A percentile compares a stretch with the other conserved stretches of the same genome.
Conservation (phyloP, 2,888 invertebrate genomes). For the Gymnoscelis rufifasciata region DNA sequence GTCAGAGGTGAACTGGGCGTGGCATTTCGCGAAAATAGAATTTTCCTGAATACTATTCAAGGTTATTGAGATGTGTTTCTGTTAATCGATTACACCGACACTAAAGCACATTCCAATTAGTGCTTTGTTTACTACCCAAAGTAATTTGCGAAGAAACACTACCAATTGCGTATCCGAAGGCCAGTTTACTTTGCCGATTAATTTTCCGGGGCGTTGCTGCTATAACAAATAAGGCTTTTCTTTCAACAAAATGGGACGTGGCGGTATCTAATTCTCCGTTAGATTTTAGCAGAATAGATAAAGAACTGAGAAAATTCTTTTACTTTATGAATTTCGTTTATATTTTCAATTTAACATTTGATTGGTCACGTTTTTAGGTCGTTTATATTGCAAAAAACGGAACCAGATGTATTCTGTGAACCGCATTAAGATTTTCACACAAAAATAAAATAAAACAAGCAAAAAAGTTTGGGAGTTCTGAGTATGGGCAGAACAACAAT, state of each 20-base stretch:
- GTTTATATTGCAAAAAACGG: no score
- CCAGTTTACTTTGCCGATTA: conserved; percentile 66
- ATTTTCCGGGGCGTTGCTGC: conserved; percentile 49
- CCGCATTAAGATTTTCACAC: no score
- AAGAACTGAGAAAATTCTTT: no score
- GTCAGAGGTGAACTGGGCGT: conserved; percentile 37
- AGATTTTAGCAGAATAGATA: no score
- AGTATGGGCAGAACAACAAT: no score
- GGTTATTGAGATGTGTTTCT: conserved; percentile 21
- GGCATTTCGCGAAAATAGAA: conserved; percentile 39
- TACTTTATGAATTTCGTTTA: no score
- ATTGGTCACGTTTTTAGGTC: no score
- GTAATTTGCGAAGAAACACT: conserved; percentile 44
- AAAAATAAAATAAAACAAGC: no score
- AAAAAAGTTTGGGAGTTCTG: no score
- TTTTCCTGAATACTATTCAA: conserved; percentile 29
- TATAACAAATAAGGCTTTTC: conserved; percentile 29
- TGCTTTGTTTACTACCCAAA: conserved; percentile 43
- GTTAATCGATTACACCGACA: conserved; percentile 21
- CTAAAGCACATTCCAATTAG: conserved; percentile 39
- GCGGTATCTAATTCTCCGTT: background rate
- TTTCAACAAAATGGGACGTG: conserved; percentile 17
- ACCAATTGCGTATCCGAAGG: conserved; percentile 62
- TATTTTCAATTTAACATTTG: no score
- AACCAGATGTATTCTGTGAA: no score